Conservation (phyloP, 2,113 vertebrate genomes). For the Halcyon senegalensis region DNA sequence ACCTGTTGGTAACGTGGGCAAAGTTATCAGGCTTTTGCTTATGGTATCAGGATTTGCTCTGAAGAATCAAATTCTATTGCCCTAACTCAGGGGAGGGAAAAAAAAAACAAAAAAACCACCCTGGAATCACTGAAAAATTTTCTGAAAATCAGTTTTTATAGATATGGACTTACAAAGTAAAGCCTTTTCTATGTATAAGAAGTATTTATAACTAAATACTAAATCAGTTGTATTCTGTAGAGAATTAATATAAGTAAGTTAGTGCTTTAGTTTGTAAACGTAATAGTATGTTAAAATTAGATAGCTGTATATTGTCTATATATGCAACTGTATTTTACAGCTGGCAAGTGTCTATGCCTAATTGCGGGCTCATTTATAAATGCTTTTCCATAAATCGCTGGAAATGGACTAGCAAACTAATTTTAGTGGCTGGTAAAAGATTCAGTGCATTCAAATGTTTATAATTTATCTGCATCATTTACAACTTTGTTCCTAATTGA, state of each 20-base stretch:
- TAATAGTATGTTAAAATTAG: background rate
- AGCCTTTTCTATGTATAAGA: background rate
- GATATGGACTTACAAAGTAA: background rate
- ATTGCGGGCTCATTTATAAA: background rate
- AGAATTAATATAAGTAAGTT: background rate
- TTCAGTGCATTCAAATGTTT: background rate
- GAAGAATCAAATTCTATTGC: background rate
- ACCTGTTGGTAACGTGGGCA: background rate
- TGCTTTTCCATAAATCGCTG: background rate
- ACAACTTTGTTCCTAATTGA: background rate
- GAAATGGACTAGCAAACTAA: background rate
- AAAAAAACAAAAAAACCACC: background rate
- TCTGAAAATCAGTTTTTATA: background rate
- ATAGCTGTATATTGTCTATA: background rate
- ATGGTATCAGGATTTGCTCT: background rate
- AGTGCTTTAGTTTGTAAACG: background rate
- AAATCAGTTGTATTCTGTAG: background rate
- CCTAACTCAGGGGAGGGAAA: background rate
- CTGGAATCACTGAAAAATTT: background rate
- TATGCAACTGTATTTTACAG: background rate
- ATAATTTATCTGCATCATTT: background rate
- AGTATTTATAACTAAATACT: background rate
- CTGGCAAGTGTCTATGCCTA: background rate
- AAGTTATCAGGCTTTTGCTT: background rate
- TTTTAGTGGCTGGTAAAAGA: background rate